These are phyloP conservation scores for Xestia xanthographa DNA, from an alignment of 2,888 invertebrate species.

Conservation along the genomic window DNA sequence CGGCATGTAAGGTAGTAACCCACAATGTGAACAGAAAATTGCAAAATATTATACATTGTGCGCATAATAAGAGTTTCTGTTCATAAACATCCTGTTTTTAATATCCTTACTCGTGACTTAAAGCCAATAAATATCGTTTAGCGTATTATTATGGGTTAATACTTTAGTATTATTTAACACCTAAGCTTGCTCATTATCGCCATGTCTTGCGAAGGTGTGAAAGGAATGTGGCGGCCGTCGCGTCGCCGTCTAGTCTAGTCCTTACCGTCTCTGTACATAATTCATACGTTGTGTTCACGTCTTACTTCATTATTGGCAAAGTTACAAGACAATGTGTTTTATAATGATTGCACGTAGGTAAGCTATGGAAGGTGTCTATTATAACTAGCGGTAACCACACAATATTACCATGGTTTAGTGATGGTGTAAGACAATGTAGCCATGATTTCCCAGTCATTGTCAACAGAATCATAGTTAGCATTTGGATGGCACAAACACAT, in stretches of 20 bases:
- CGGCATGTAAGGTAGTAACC: no score
- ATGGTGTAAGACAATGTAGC: slow-evolving; percentile 7
- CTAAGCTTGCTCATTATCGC: slow-evolving; percentile 51
- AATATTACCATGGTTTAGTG: background rate
- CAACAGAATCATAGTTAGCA: slow-evolving; percentile 8
- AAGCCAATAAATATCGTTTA: slow-evolving; percentile 56
- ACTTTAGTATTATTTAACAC: slow-evolving; percentile 56
- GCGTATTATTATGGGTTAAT: slow-evolving; percentile 45
- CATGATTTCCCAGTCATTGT: slow-evolving; percentile 8
- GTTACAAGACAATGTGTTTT: slow-evolving; percentile 36
- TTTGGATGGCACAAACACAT: slow-evolving; percentile 41
- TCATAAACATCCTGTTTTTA: slow-evolving; percentile 50
- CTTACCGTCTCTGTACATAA: slow-evolving; percentile 50
- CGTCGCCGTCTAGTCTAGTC: slow-evolving; percentile 50
- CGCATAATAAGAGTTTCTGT: slow-evolving; percentile 8
- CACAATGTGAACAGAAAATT: no score
- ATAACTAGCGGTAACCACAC: slow-evolving; percentile 2
- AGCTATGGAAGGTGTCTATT: slow-evolving; percentile 9
- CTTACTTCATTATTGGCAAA: slow-evolving; percentile 43
- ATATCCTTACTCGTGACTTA: slow-evolving; percentile 47
- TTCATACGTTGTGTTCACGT: slow-evolving; percentile 38
- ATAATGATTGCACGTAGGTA: slow-evolving; percentile 29
- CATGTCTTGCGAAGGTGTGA: slow-evolving; percentile 51
- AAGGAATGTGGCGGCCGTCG: slow-evolving; percentile 58
- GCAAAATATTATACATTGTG: no score